These are phyloP conservation scores for Lagocephalus sceleratus DNA, from an alignment of 2,797 vertebrate species.

Conservation along the genomic window DNA sequence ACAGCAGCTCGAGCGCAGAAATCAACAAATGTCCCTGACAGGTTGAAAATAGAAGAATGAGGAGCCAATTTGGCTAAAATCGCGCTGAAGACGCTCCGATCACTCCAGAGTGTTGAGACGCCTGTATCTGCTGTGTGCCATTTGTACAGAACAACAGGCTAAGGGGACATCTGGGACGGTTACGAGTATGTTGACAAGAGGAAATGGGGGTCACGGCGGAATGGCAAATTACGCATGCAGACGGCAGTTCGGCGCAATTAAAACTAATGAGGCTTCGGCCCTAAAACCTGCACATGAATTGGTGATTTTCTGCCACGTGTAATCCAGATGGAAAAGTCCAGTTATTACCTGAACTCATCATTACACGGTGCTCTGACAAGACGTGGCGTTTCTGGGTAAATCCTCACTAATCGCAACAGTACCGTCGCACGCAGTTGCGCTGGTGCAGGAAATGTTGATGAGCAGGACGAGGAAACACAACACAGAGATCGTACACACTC, in stretches of 20 bases:
- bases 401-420: slow-evolving; percentile 6
- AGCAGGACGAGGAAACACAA: not conserved
- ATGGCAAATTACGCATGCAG: slow-evolving; percentile 68
- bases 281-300: slow-evolving; percentile 60
- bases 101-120: slow-evolving; percentile 22
- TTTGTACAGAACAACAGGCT: slow-evolving; percentile 37
- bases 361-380: not conserved
- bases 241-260: slow-evolving; percentile 69
- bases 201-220: slow-evolving; percentile 68
- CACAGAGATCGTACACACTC: not conserved
- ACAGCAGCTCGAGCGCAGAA: slow-evolving; percentile 32
- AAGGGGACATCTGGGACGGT: slow-evolving; percentile 62
- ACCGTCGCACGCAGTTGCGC: not conserved
- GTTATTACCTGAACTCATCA: slow-evolving; percentile 11
- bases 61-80: slow-evolving; percentile 28
- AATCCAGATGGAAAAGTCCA: slow-evolving; percentile 68
- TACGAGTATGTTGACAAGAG: slow-evolving; percentile 70
- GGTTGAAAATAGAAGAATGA: slow-evolving; percentile 29
- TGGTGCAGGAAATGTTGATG: not conserved
- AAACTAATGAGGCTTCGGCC: slow-evolving; percentile 74
- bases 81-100: slow-evolving; percentile 21
- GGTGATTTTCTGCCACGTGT: slow-evolving; percentile 72
- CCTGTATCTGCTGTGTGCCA: slow-evolving; percentile 20
- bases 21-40: slow-evolving; percentile 21
- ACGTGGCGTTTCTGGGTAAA: slow-evolving; percentile 25